phyloP scores from a whole-genome alignment of 2,797 vertebrate species.

The Pygocentrus nattereri region DNA sequence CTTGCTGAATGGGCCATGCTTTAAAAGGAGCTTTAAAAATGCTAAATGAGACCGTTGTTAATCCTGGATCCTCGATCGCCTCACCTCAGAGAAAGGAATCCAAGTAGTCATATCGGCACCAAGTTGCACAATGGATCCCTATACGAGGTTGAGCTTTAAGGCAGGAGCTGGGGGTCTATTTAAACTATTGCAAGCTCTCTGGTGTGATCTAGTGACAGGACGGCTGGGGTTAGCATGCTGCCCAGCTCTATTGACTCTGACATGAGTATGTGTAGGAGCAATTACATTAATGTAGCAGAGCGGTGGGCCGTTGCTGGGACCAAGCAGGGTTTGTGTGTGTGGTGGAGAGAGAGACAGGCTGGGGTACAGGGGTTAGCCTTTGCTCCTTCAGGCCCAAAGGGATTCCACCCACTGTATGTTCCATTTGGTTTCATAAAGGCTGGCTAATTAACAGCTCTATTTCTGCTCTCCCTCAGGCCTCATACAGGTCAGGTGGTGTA shows the following conservation, averaged over 20 bases:
- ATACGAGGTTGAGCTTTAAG: slow-evolving; percentile 1
- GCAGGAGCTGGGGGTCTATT: slow-evolving; percentile 7
- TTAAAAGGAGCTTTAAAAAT: slow-evolving; percentile 56
- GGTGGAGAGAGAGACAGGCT: not conserved
- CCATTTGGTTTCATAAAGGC: slow-evolving; percentile 55
- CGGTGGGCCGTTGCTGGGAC: not conserved
- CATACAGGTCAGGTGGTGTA: slow-evolving; percentile 56
- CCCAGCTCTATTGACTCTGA: slow-evolving; percentile 6
- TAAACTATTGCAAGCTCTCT: not conserved
- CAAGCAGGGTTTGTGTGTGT: not conserved
- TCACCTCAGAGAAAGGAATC: slow-evolving; percentile 7
- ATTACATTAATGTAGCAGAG: slow-evolving; percentile 14
- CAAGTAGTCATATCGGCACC: slow-evolving; percentile 2
- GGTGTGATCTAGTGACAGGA: slow-evolving; percentile 2
- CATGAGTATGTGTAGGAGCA: not conserved
- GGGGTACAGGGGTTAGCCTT: slow-evolving; percentile 33
- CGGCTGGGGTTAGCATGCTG: not conserved
- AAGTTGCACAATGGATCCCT: not conserved
- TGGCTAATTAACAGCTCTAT: slow-evolving; percentile 72
- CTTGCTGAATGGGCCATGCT: slow-evolving; percentile 44
- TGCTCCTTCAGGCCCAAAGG: slow-evolving; percentile 51
- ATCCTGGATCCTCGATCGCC: slow-evolving; percentile 35
- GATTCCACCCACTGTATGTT: slow-evolving; percentile 60
- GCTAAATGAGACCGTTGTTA: slow-evolving; percentile 54
- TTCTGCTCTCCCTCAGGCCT: slow-evolving; percentile 64